phyloP scores from a whole-genome alignment of 64 coral and sea anemone species.

The Montipora efflorescens region DNA sequence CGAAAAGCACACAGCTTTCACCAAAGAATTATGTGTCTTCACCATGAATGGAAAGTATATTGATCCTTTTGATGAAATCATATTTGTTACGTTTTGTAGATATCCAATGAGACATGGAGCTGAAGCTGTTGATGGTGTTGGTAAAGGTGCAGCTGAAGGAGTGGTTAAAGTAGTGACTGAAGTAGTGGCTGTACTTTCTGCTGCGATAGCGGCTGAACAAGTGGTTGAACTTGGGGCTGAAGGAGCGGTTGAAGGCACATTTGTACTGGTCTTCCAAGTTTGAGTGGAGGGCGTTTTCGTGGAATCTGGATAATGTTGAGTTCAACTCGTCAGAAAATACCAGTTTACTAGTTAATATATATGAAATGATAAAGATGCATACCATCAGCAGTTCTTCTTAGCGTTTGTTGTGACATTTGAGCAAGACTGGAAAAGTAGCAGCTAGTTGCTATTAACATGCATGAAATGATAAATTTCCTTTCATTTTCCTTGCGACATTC shows the following conservation, averaged over 20 bases:
- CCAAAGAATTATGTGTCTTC: not conserved
- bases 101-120: constrained; percentile 8
- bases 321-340: too few relatives aligned
- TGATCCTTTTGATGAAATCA: not conserved
- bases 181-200: too few relatives aligned
- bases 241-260: not conserved
- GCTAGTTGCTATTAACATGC: too few relatives aligned
- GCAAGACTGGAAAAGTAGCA: too few relatives aligned
- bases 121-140: not conserved
- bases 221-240: not conserved
- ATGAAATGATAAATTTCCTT: too few relatives aligned
- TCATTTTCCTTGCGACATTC: too few relatives aligned
- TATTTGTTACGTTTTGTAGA: not conserved
- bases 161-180: too few relatives aligned
- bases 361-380: too few relatives aligned
- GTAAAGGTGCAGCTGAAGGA: not conserved
- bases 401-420: too few relatives aligned
- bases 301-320: too few relatives aligned
- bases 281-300: not conserved
- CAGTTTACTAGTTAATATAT: too few relatives aligned
- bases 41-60: not conserved
- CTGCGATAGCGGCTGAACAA: not conserved
- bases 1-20: not conserved
- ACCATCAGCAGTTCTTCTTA: too few relatives aligned
- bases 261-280: not conserved